Percentiles rank a stretch among this genome's conserved stretches.
These are phyloP conservation scores for Rhyacichthys aspro DNA, from an alignment of 2,797 vertebrate genomes.

Conservation along the genomic window DNA sequence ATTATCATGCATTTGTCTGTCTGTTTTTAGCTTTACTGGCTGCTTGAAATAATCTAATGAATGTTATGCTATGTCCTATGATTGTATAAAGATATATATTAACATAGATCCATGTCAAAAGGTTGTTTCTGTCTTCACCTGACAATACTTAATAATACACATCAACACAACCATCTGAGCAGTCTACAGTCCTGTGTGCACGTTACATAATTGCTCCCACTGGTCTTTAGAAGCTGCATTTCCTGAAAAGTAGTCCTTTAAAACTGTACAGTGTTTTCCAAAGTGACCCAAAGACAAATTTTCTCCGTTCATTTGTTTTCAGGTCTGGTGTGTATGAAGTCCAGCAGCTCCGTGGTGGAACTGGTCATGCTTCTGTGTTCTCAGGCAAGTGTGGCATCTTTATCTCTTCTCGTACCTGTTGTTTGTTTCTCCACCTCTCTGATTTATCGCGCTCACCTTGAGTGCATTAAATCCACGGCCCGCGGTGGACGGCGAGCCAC, in stretches of 20 bases:
- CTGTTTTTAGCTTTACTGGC: too few species aligned
- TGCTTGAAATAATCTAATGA: too few species aligned
- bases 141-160: too few species aligned
- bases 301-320: constrained; percentile 21
- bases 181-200: too few species aligned
- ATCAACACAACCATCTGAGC: too few species aligned
- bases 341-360: constrained; percentile 98
- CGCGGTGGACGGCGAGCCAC: constrained; percentile 31
- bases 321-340: constrained; percentile 98
- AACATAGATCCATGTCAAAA: too few species aligned
- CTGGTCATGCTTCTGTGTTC: constrained; percentile 99
- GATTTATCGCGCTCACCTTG: constrained; percentile 70
- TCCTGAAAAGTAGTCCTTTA: neutral
- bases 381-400: constrained; percentile 86
- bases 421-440: constrained; percentile 20
- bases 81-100: too few species aligned
- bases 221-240: neutral
- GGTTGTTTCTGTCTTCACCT: too few species aligned
- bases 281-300: neutral
- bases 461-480: constrained; percentile 61
- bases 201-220: neutral
- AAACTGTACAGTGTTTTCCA: neutral
- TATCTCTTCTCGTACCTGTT: constrained; percentile 46
- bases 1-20: too few species aligned
- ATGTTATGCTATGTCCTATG: too few species aligned